Conservation (phyloP, 2,113 vertebrate species). For the Daboia siamensis region DNA sequence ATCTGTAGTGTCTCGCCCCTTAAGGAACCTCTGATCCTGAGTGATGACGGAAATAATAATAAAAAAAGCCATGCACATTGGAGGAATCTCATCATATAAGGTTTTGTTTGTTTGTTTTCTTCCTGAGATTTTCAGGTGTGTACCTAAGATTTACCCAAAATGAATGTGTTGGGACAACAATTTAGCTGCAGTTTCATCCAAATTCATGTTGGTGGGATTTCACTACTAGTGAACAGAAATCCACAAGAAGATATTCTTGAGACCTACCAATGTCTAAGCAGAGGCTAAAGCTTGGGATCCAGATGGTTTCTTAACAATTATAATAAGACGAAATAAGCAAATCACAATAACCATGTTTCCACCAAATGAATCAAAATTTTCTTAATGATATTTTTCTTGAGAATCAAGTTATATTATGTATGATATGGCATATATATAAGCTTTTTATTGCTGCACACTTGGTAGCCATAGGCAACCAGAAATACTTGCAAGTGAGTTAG, state of each 20-base stretch:
- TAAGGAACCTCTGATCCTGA: too few relatives aligned
- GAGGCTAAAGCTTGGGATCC: neutral
- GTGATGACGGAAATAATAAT: neutral
- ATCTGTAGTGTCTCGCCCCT: neutral
- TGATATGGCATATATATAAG: neutral
- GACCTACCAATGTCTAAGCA: neutral
- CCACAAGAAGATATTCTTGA: neutral
- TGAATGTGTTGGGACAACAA: neutral
- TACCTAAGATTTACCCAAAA: neutral
- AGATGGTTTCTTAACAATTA: neutral
- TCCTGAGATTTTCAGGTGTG: neutral
- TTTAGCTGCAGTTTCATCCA: neutral
- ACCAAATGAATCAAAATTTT: neutral
- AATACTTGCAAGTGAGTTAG: neutral
- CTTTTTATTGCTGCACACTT: neutral
- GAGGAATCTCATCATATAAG: too few relatives aligned
- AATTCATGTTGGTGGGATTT: neutral
- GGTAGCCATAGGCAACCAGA: neutral
- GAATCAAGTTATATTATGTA: neutral
- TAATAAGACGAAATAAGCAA: neutral
- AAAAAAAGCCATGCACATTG: neutral
- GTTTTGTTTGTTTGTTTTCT: neutral
- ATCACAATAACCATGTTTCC: neutral
- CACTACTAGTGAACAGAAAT: neutral
- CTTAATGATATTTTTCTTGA: neutral